Base-by-base conservation (phyloP, 2,113 vertebrate species). In the Phyllopteryx taeniolatus region DNA sequence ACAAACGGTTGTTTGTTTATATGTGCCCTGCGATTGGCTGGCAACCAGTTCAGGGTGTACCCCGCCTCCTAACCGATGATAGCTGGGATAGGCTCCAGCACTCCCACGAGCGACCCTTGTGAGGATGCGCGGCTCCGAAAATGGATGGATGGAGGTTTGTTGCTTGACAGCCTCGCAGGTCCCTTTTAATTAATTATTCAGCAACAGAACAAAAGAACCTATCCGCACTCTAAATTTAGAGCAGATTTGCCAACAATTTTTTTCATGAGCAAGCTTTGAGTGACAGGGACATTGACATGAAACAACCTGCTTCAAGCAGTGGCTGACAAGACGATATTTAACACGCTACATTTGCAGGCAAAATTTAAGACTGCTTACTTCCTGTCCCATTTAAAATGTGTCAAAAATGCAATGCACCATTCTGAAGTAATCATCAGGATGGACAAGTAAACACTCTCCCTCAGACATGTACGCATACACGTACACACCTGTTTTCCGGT, bases 401-500 rank as follows among this genome's bases (percentile, higher is more conserved):
- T 59, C 56, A 59, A 13, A 59, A 59, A 59, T 31, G 56, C 22
- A 59, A 59, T 59, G 22, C 22, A 13, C 5, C 27, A 31, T 6
- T 59, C 22, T 15, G 2, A 33, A 59, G 11, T 14, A 14, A 22
- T 59, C 12, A 57, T 22, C 1, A 12, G 22, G n/a, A 22, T 12
- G n/a, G n/a, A 27, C n/a, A 13, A 17, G 60, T 39, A 12, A 39
- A 61, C 13, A 17, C 60, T 2, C 17, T 2, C 33, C 31, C 42
- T 8, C 3, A 39, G 35, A 39, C 6, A 39, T 39, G 35, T 0
- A 10, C 19, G 1, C 5, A 42, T 0, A 4, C 62, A 33, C 22
- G 60, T 49, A 79, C 86, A 12, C 79, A 98, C 98, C 96, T 87
- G 92, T 89, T 46, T 94, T 91, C 0, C 97, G 90, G 49, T 92